These are phyloP conservation scores for Cerastis rubricosa DNA, from an alignment of 2,888 invertebrate species.

Conservation along the genomic window DNA sequence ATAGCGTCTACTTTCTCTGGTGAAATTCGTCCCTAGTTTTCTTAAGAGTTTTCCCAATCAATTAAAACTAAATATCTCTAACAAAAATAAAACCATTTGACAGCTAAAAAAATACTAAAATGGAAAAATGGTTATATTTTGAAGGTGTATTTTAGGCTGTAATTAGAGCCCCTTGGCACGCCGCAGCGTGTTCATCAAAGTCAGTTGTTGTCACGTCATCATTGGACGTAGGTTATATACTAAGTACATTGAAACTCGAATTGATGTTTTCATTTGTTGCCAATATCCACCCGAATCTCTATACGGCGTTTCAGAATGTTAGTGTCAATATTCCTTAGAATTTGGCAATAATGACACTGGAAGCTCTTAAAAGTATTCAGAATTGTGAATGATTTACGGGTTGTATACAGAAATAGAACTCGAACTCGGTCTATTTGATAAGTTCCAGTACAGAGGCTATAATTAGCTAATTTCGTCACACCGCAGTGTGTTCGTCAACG, in stretches of 20 bases:
- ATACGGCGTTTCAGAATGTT: too few relatives aligned
- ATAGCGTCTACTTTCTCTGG: too few relatives aligned
- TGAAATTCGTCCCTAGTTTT: too few relatives aligned
- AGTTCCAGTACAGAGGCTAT: slow-evolving; percentile 38
- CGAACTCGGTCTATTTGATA: background rate
- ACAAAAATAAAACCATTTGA: too few relatives aligned
- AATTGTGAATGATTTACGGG: background rate
- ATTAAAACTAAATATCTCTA: too few relatives aligned
- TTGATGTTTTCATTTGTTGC: background rate
- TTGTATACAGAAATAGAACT: background rate
- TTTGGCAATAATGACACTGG: too few relatives aligned
- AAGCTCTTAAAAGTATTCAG: background rate
- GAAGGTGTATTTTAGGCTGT: slow-evolving; percentile 29
- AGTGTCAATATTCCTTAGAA: too few relatives aligned
- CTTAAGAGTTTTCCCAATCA: too few relatives aligned
- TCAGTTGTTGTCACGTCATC: slow-evolving; percentile 61
- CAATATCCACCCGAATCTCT: too few relatives aligned
- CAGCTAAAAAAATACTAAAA: too few relatives aligned
- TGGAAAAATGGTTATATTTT: background rate
- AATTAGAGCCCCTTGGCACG: slow-evolving; percentile 78
- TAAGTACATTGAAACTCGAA: slow-evolving; percentile 24
- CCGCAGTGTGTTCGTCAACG: slow-evolving; percentile 76
- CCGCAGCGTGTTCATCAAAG: slow-evolving; percentile 77
- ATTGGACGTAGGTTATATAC: slow-evolving; percentile 39
- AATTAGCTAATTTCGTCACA: slow-evolving; percentile 78